phyloP scores from a whole-genome alignment of 2,888 invertebrate species.

The Thecophora atra region DNA sequence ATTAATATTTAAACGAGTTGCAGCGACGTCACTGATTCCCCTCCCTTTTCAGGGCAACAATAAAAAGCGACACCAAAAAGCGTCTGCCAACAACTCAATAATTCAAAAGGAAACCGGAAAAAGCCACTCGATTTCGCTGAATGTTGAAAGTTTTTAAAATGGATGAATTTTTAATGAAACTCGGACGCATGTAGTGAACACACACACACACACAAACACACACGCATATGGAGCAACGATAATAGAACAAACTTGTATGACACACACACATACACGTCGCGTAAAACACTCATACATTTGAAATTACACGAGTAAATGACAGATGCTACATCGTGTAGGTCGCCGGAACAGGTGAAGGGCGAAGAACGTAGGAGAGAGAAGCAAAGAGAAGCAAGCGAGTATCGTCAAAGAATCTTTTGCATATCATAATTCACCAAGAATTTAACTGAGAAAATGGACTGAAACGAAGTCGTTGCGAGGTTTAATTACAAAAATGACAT shows the following conservation, averaged over 20 bases:
- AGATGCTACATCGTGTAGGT: background rate
- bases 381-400: background rate
- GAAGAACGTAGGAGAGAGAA: background rate
- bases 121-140: constrained; percentile 50
- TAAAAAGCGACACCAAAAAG: constrained; percentile 48
- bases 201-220: constrained; percentile 37
- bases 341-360: no score
- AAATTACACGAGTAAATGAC: constrained; percentile 16
- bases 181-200: constrained; percentile 53
- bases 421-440: no score
- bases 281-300: constrained; percentile 36
- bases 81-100: constrained; percentile 53
- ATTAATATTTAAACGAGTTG: background rate
- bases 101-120: constrained; percentile 58
- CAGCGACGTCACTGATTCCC: background rate
- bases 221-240: constrained; percentile 26
- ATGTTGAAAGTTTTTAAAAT: constrained; percentile 45
- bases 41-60: background rate
- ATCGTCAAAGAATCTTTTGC: no score
- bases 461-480: no score
- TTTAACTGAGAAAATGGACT: no score
- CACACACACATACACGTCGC: constrained; percentile 42
- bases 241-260: background rate
- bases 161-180: constrained; percentile 59
- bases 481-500: no score